Conservation (phyloP, 2,888 invertebrate genomes). For the Epirrhoe alternata region DNA sequence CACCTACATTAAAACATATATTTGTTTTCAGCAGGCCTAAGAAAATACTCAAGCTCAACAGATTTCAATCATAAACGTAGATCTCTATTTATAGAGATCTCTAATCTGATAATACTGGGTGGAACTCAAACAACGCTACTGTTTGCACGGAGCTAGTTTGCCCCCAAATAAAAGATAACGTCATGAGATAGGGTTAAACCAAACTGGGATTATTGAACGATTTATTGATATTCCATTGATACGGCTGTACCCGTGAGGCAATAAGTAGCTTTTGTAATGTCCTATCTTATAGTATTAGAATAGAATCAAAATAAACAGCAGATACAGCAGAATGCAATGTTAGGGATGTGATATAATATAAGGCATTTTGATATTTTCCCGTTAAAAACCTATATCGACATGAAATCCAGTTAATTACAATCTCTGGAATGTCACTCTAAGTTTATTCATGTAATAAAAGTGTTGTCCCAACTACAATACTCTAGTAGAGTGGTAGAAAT, state of each 20-base stretch:
- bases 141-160: not conserved
- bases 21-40: not conserved
- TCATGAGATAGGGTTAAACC: not conserved
- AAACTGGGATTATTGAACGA: slow-evolving; percentile 1
- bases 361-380: too few relatives aligned
- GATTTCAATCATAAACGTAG: not conserved
- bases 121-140: not conserved
- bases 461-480: too few relatives aligned
- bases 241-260: not conserved
- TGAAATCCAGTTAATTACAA: too few relatives aligned
- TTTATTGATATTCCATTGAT: not conserved
- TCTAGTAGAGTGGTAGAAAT: too few relatives aligned
- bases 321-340: too few relatives aligned
- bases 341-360: too few relatives aligned
- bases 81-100: slow-evolving; percentile 6
- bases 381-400: too few relatives aligned
- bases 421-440: too few relatives aligned
- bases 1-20: too few relatives aligned
- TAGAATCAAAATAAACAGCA: too few relatives aligned
- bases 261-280: not conserved
- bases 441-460: too few relatives aligned
- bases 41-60: not conserved
- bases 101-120: not conserved
- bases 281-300: too few relatives aligned
- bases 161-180: not conserved